Percentiles rank a stretch among this genome's conserved stretches.
These are phyloP conservation scores for Philypnodon macrostomus DNA, from an alignment of 2,797 vertebrate species.

Conservation along the genomic window DNA sequence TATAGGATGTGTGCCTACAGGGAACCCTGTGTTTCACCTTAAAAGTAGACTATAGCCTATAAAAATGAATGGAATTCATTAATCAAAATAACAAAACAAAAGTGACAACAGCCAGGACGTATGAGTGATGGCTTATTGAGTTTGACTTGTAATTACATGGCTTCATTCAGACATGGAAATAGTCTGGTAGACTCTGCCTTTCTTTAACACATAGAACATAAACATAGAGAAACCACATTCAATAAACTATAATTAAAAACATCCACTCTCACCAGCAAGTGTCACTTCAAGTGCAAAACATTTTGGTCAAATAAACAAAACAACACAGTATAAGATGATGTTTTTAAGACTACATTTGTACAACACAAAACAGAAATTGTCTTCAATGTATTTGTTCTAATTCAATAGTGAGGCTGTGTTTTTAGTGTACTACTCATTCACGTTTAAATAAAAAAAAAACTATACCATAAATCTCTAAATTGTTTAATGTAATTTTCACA, in stretches of 20 bases:
- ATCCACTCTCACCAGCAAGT: slow-evolving; percentile 49
- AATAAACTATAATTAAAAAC: slow-evolving; percentile 61
- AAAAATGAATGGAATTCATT: slow-evolving; percentile 32
- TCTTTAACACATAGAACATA: slow-evolving; percentile 60
- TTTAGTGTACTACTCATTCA: slow-evolving; percentile 1
- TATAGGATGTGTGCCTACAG: slow-evolving; percentile 37
- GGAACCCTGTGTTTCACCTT: slow-evolving; percentile 36
- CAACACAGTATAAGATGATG: slow-evolving; percentile 20
- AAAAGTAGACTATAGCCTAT: slow-evolving; percentile 30
- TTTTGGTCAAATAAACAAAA: slow-evolving; percentile 51
- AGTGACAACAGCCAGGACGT: slow-evolving; percentile 50
- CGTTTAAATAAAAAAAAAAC: slow-evolving; percentile 8
- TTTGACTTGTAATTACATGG: slow-evolving; percentile 65
- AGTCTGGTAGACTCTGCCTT: slow-evolving; percentile 50
- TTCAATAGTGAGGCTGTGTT: slow-evolving; percentile 14
- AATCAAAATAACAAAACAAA: slow-evolving; percentile 44
- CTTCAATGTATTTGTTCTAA: slow-evolving; percentile 3
- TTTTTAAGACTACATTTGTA: slow-evolving; percentile 28
- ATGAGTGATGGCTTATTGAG: slow-evolving; percentile 55
- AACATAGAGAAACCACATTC: slow-evolving; percentile 61
- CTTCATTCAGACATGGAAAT: slow-evolving; percentile 66
- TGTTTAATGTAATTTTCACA: too few relatives aligned
- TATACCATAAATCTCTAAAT: too few relatives aligned
- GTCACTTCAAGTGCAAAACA: slow-evolving; percentile 59
- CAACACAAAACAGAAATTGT: slow-evolving; percentile 10